Evolutionary conservation across 2,797 vertebrate genomes (phyloP).

Genomic region (Malacoctenus gilli): DNA sequence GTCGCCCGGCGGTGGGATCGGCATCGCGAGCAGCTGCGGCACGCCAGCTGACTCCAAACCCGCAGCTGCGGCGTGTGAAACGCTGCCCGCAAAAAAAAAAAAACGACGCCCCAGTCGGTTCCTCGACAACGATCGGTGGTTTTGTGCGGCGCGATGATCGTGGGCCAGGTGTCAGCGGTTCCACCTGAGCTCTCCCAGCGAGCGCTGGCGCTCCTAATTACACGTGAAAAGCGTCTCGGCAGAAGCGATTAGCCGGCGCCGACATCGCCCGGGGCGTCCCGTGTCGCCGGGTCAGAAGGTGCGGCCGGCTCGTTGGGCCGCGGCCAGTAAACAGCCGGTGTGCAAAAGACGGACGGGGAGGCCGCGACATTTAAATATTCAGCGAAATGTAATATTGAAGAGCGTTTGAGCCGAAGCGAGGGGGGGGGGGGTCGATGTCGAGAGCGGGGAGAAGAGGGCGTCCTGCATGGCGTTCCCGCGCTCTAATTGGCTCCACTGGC

Average conservation of each 20-base stretch:
- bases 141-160: background rate
- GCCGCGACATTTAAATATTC: conserved; percentile 2
- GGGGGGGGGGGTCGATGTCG: background rate
- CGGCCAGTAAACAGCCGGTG: background rate
- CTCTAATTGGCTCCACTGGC: conserved; percentile 71
- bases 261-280: conserved; percentile 10
- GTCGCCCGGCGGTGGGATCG: too few species aligned
- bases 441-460: conserved; percentile 2
- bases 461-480: conserved; percentile 23
- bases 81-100: background rate
- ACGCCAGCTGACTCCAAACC: too few species aligned
- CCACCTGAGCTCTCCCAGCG: conserved; percentile 20
- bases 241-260: conserved; percentile 23
- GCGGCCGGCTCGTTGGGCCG: background rate
- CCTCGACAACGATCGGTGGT: conserved; percentile 11
- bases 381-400: conserved; percentile 3
- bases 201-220: conserved; percentile 38
- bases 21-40: too few species aligned
- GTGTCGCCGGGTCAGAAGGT: conserved; percentile 20
- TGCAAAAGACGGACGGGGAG: background rate
- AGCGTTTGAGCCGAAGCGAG: background rate
- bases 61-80: too few species aligned
- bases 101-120: background rate
- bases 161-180: conserved; percentile 39
- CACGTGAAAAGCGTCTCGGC: conserved; percentile 38